Evolutionary conservation across 1,140 invertebrate genomes (phyloP), one percentile per base, ranked within the genome.

Genomic region (Andricus grossulariae): DNA sequence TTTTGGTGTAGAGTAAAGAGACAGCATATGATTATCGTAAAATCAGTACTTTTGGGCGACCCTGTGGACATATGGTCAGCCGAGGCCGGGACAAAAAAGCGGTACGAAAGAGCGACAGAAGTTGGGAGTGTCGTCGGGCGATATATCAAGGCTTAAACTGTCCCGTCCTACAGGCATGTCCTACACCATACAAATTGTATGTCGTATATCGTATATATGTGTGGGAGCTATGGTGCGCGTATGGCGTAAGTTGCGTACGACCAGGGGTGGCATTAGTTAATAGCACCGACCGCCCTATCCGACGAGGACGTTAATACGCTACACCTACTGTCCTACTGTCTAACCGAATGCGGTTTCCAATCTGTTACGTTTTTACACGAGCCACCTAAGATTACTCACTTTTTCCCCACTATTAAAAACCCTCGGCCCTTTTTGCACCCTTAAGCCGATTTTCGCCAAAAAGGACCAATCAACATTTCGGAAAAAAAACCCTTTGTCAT

Each of bases 71-170:
- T 91, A 91, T 91, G 90, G 90, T 91, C 89, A 90, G 82, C 83
- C 83, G 80, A 84, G 87, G 80, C 79, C 82, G 82, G 82, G 83
- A 86, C 86, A 89, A 89, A 90, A 89, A 88, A 88, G 85, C 85
- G 86, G 82, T 87, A 89, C 86, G 88, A 90, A 90, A 88, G 85
- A 87, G 84, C 86, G 90, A 91, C 91, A 91, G 91, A 92, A 92
- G 91, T 92, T 91, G 91, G 91, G 91, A 91, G 91, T 92, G 91
- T 91, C 91, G 87, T 72, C 81, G 81, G 82, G 86, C 90, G 89
- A 92, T 92, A 92, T 91, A 92, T 91, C 90, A 92, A 90, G 90
- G 90, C 90, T 91, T 92, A 92, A 90, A 91, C 90, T 90, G 90
- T 91, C 89, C 88, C 87, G 86, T 85, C 82, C 83, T 88, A 85